Evolutionary conservation across 1,140 invertebrate genomes (phyloP).

Genomic region (Camponotus floridanus): DNA sequence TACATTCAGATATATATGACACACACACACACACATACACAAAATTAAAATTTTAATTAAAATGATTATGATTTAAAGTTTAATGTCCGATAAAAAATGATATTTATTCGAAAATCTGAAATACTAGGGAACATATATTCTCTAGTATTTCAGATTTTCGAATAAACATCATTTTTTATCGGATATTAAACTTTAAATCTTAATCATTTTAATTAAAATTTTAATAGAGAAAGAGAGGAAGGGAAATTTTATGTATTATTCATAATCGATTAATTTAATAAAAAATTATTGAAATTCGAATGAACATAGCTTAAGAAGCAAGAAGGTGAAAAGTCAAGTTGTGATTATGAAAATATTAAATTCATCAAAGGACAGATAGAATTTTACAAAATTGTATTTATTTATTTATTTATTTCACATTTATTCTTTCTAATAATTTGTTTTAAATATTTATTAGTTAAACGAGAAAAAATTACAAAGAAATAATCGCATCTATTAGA

Average conservation of each 20-base stretch:
- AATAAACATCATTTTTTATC: not conserved
- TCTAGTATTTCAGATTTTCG: not conserved
- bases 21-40: no score
- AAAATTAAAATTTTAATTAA: not conserved
- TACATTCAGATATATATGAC: no score
- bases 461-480: not conserved
- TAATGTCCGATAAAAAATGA: not conserved
- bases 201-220: not conserved
- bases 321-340: not conserved
- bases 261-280: not conserved
- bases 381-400: not conserved
- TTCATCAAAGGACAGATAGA: not conserved
- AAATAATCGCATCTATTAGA: not conserved
- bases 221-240: no score
- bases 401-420: not conserved
- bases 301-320: not conserved
- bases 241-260: conserved; percentile 5
- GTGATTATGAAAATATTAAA: not conserved
- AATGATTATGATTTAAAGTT: not conserved
- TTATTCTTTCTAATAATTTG: not conserved
- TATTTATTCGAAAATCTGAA: not conserved
- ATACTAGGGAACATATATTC: not conserved
- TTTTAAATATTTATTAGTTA: not conserved
- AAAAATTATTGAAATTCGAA: not conserved
- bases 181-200: not conserved